Conservation (phyloP, 2,888 invertebrate species). For the Drosophila melanosoma region DNA sequence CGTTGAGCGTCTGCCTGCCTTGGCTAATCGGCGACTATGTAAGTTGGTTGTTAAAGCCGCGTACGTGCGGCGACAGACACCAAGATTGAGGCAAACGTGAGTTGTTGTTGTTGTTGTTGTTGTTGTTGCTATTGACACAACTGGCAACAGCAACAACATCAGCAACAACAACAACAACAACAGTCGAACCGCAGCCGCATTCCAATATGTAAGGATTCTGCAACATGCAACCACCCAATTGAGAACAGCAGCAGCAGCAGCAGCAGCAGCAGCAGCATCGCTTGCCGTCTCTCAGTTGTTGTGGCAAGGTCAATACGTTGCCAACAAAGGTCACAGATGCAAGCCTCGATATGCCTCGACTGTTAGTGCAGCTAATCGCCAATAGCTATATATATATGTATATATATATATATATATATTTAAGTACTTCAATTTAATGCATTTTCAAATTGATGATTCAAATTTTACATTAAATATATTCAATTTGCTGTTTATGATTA, state of each 20-base stretch:
- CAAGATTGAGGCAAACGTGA: conserved; percentile 46
- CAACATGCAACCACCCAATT: conserved; percentile 54
- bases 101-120: conserved; percentile 21
- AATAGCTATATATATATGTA: neutral
- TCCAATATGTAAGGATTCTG: conserved; percentile 77
- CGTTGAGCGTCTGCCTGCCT: conserved; percentile 63
- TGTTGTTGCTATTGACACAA: conserved; percentile 38
- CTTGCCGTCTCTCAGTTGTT: conserved; percentile 12
- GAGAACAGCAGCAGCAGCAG: conserved; percentile 24
- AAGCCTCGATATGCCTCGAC: neutral
- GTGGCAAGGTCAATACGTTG: conserved; percentile 53
- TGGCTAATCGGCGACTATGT: conserved; percentile 81
- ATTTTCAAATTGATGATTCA: neutral
- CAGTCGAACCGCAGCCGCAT: conserved; percentile 71
- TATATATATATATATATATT: neutral
- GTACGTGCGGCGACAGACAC: conserved; percentile 78
- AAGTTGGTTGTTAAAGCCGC: conserved; percentile 76
- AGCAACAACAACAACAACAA: conserved; percentile 35
- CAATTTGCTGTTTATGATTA: neutral
- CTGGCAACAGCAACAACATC: conserved; percentile 41
- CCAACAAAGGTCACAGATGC: conserved; percentile 55
- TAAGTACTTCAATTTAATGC: neutral
- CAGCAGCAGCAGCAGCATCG: conserved; percentile 9
- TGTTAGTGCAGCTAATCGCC: conserved; percentile 7
- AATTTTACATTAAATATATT: neutral